phyloP scores from a whole-genome alignment of 1,140 invertebrate genomes.

The Penaeus vannamei region DNA sequence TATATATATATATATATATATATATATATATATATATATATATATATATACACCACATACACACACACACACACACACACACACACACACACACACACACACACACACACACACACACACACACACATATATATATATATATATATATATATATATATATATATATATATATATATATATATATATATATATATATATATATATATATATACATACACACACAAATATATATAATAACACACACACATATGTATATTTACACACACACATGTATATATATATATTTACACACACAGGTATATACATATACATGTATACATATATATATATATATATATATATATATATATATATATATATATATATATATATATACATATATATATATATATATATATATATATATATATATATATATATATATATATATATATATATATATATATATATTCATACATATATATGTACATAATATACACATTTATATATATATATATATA shows the following conservation, averaged over 20 bases:
- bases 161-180: neutral
- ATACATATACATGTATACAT: neutral
- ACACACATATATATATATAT: neutral
- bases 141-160: neutral
- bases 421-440: slow-evolving; percentile 26
- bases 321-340: neutral
- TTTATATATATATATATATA: neutral
- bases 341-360: too few relatives aligned
- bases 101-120: neutral
- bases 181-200: neutral
- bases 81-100: neutral
- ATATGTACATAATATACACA: neutral
- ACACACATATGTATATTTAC: neutral
- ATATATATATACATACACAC: too few relatives aligned
- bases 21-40: neutral
- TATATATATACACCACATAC: neutral
- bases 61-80: neutral
- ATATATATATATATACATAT: neutral
- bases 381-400: neutral
- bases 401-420: neutral
- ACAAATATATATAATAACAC: too few relatives aligned
- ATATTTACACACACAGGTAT: neutral
- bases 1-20: neutral
- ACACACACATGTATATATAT: neutral
- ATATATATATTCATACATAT: slow-evolving; percentile 7